phyloP scores from a whole-genome alignment of 2,113 vertebrate genomes.

The Silurus asotus region DNA sequence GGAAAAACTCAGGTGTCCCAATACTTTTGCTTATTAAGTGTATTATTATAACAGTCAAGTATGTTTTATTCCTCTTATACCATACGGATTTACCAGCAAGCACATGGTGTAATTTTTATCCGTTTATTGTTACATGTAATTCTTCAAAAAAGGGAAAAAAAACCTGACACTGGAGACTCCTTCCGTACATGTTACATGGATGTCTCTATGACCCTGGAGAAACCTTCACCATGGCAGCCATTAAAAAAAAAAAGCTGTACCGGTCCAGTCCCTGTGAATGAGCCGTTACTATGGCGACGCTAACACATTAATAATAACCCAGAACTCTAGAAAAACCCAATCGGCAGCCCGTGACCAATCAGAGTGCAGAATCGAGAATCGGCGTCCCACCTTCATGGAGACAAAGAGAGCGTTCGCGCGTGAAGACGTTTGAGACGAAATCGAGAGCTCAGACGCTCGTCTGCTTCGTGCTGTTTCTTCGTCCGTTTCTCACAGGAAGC shows the following conservation, averaged over 20 bases:
- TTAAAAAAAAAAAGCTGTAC: too few species aligned
- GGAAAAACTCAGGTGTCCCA: too few species aligned
- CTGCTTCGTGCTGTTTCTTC: background rate
- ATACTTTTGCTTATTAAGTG: too few species aligned
- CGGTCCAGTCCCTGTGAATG: background rate
- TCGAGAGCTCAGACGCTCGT: background rate
- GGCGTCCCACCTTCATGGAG: background rate
- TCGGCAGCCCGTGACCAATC: background rate
- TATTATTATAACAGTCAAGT: too few species aligned
- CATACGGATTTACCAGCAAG: background rate
- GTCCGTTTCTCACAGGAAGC: background rate
- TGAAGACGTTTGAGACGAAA: background rate
- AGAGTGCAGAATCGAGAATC: background rate
- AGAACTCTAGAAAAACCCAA: background rate
- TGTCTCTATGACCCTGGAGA: too few species aligned
- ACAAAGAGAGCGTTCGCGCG: slow-evolving; percentile 28
- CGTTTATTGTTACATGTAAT: background rate
- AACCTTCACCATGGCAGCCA: too few species aligned
- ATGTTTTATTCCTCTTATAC: background rate
- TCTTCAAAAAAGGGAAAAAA: background rate
- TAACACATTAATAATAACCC: background rate
- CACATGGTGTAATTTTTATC: background rate
- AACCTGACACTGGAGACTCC: too few species aligned
- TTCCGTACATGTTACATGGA: too few species aligned
- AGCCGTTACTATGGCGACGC: background rate